Conservation (phyloP, 2,888 invertebrate species). For the Muschampia plurimacula region DNA sequence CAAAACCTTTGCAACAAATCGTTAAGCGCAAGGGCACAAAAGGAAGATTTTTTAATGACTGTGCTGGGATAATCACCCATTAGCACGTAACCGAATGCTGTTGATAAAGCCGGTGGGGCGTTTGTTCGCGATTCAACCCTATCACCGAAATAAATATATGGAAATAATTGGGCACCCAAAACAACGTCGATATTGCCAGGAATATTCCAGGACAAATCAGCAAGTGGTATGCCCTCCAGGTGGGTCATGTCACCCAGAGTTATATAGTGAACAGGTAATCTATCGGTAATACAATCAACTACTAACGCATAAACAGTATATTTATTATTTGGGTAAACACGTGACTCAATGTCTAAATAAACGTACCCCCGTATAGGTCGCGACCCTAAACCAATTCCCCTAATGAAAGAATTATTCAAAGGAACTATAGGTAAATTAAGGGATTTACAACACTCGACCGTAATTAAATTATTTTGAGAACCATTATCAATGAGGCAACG, state of each 20-base stretch:
- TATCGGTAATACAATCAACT: neutral
- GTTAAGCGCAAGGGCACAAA: neutral
- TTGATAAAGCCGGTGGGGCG: neutral
- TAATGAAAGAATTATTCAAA: slow-evolving; percentile 4
- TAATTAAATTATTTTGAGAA: slow-evolving; percentile 7
- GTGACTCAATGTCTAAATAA: slow-evolving; percentile 10
- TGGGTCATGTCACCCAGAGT: neutral
- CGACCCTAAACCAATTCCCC: slow-evolving; percentile 9
- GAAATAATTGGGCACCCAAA: slow-evolving; percentile 3
- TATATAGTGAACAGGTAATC: neutral
- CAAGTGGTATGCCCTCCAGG: neutral
- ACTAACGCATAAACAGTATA: neutral
- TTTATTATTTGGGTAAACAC: slow-evolving; percentile 1
- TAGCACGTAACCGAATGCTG: slow-evolving; percentile 1
- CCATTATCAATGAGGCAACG: slow-evolving; percentile 2
- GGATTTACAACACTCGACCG: slow-evolving; percentile 3
- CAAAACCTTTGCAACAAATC: neutral
- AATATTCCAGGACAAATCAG: slow-evolving; percentile 2
- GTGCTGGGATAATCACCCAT: neutral
- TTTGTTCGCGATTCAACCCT: neutral
- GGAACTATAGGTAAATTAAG: slow-evolving; percentile 10
- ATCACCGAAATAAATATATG: slow-evolving; percentile 1
- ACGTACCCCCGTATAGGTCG: neutral
- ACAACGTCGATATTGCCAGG: slow-evolving; percentile 1
- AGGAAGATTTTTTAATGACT: neutral